phyloP scores from a whole-genome alignment of 2,888 invertebrate genomes.

The Danaus chrysippus region DNA sequence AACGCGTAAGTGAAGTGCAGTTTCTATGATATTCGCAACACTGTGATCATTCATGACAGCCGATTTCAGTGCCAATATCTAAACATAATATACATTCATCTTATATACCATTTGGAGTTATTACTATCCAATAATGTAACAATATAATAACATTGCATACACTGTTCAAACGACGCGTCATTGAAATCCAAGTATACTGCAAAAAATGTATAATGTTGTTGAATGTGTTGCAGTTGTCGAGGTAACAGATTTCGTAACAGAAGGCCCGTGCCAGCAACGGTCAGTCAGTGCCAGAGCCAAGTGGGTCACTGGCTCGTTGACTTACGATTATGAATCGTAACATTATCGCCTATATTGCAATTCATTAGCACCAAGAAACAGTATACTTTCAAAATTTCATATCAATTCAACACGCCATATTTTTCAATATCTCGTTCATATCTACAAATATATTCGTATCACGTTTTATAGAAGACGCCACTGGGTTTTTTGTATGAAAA shows the following conservation, averaged over 20 bases:
- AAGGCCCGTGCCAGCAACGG: not conserved
- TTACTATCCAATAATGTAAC: not conserved
- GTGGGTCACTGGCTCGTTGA: constrained; percentile 12
- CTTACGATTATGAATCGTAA: not conserved
- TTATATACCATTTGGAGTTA: too few species aligned
- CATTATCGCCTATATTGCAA: not conserved
- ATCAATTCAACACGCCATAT: not conserved
- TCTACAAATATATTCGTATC: not conserved
- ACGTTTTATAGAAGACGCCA: not conserved
- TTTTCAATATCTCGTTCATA: not conserved
- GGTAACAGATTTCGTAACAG: constrained; percentile 6
- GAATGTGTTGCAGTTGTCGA: constrained; percentile 1
- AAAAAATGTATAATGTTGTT: too few species aligned
- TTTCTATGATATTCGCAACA: too few species aligned
- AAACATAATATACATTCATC: too few species aligned
- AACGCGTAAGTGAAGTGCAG: too few species aligned
- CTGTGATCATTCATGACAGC: too few species aligned
- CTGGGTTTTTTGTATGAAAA: not conserved
- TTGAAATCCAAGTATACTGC: not conserved
- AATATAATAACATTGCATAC: not conserved
- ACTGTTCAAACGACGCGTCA: not conserved
- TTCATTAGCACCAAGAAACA: not conserved
- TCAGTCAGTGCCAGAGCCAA: not conserved
- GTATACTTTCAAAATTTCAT: not conserved
- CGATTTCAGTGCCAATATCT: too few species aligned